Base-by-base conservation (phyloP, 2,113 vertebrate species). In the Podilymbus podiceps region DNA sequence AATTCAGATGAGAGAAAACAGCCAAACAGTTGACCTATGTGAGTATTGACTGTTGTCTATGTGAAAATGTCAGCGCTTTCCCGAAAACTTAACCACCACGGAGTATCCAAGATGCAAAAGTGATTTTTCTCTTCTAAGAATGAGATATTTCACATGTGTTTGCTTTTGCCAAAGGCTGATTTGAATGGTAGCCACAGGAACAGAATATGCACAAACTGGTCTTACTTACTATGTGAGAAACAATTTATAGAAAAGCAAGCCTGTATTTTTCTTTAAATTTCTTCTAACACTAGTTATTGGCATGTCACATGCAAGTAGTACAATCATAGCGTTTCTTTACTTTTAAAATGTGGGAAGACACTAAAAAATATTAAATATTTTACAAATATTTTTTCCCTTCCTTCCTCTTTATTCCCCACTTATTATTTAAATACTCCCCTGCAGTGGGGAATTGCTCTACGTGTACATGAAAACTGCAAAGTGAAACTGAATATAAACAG, bases 401-500 rank as follows among this genome's bases (percentile, higher is more conserved):
- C 49, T 80, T 71, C 23, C 28, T 73, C 56, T 81, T 75, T 66
- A 68, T 72, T 84, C 27, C 31, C 56, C 64, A 33, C 44, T 90
- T 90, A 50, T 50, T 77, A 71, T 78, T 95, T 78, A 89, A 96
- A 68, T 90, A 66, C 42, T 63, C 22, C 30, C 68, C 46, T 82
- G 35, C 24, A 90, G 56, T 62, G 40, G 55, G 71, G 86, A 90
- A 81, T 68, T 0, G 0, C 66, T 46, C 73, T 62, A 89, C 9
- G 49, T 4, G 0, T 50, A 35, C 52, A 75, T 4, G 40, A 96
- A 90, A 91, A 93, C 66, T 89, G 90, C 56, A 62, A 94, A 97
- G 73, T 87, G 92, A 96, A 97, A 97, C 73, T 53, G 76, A 82
- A 78, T 93, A 96, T 93, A 97, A 96, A 96, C 94, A 96, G 86